Evolutionary conservation across 2,888 invertebrate genomes (phyloP), one percentile per base, ranked within the genome.

Genomic region (Pristionchus arcanus): DNA sequence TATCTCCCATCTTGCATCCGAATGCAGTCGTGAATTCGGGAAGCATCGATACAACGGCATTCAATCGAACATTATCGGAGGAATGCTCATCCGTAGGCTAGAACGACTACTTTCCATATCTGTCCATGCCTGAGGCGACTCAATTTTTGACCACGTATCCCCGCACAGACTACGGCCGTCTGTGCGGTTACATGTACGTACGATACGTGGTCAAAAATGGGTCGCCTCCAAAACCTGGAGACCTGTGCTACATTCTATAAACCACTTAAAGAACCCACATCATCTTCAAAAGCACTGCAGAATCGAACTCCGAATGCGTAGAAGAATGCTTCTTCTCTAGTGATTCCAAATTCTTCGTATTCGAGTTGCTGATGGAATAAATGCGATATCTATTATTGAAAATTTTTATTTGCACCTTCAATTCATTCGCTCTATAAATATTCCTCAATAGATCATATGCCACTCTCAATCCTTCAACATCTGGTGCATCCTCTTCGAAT

Each of bases 261-360:
- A 2, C n/a, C 9, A n/a, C 1, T 3, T 66, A 4, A 59, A 21
- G 42, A 19, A 66, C 28, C n/a, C 28, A 28, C 66, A 66, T 66
- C 66, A 66, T 66, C 66, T 25, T 66, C 66, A 28, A 28, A 66
- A 66, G 66, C 66, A 66, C 66, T 66, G n/a, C 66, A 66, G n/a
- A 66, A 66, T 28, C 66, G 66, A 25, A 66, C 66, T 66, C 66
- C 66, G 66, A 28, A 28, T 28, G 66, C 25, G 66, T 66, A 66
- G n/a, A 66, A 66, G 66, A 66, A 66, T 25, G 66, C 66, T 66
- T 66, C n/a, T 25, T 25, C 66, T n/a, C 28, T 16, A 66, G 21
- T 66, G 21, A 66, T 66, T 25, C 66, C 28, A 25, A 66, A 25
- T 9, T 66, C 66, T 21, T 21, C 25, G 28, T 66, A 66, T 25